Percentiles rank a stretch among this genome's conserved stretches.
Evolutionary conservation across 2,113 vertebrate genomes (phyloP).

Genomic region (Marmota monax): DNA sequence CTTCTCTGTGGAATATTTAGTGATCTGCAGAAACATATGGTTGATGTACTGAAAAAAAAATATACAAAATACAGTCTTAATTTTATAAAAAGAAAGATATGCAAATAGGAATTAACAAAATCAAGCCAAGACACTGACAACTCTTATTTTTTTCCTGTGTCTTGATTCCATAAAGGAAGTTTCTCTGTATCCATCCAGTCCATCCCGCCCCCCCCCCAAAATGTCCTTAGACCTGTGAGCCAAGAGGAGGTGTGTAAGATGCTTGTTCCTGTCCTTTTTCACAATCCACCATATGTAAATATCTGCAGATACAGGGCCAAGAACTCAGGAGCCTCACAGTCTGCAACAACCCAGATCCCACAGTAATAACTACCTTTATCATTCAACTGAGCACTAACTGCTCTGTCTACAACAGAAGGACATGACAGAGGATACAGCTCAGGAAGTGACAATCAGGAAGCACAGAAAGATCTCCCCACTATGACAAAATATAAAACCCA

Average conservation of each 20-base stretch:
- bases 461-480: too few species aligned
- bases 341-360: neutral
- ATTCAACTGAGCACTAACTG: neutral
- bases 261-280: neutral
- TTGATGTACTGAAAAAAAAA: conserved; percentile 20
- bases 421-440: too few species aligned
- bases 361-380: neutral
- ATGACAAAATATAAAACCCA: too few species aligned
- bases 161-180: neutral
- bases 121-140: neutral
- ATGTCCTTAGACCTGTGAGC: neutral
- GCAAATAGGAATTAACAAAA: neutral
- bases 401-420: neutral
- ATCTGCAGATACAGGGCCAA: neutral
- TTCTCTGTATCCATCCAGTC: neutral
- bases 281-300: neutral
- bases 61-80: neutral
- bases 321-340: neutral
- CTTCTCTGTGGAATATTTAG: neutral
- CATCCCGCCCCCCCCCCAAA: neutral
- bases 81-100: neutral
- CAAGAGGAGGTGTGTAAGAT: neutral
- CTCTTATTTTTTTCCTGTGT: neutral
- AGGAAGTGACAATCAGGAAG: too few species aligned
- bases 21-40: neutral